Percentiles rank a stretch among this genome's conserved stretches.
These are phyloP conservation scores for Scaptomyza parva DNA, from an alignment of 2,888 invertebrate species.

Conservation along the genomic window DNA sequence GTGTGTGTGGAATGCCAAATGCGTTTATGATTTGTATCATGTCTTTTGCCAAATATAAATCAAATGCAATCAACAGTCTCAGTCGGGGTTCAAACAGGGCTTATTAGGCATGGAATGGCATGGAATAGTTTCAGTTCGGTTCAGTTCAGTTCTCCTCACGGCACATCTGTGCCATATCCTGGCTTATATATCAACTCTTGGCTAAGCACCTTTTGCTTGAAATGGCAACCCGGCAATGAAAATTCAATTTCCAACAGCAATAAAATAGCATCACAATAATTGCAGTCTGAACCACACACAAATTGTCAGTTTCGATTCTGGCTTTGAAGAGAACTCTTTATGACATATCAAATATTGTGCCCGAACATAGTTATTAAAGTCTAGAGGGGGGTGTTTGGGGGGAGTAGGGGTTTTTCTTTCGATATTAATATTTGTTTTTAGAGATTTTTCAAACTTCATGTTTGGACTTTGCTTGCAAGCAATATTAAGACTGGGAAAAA, in stretches of 20 bases:
- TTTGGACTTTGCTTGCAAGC: not conserved
- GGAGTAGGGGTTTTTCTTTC: not conserved
- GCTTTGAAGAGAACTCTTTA: too few species aligned
- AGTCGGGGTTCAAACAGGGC: slow-evolving; percentile 49
- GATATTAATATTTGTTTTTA: not conserved
- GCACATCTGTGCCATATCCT: not conserved
- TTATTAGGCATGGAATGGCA: slow-evolving; percentile 53
- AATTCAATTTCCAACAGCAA: slow-evolving; percentile 68
- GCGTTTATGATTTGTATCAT: slow-evolving; percentile 78
- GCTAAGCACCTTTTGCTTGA: slow-evolving; percentile 37
- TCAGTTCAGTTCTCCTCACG: too few species aligned
- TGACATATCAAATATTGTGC: not conserved
- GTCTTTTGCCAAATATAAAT: slow-evolving; percentile 77
- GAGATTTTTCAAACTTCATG: not conserved
- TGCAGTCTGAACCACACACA: slow-evolving; percentile 16
- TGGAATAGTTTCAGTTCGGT: slow-evolving; percentile 2
- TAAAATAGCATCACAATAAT: slow-evolving; percentile 46
- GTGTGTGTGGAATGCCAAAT: slow-evolving; percentile 61
- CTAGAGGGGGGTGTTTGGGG: not conserved
- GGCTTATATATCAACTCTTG: slow-evolving; percentile 39
- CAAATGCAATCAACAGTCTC: slow-evolving; percentile 76
- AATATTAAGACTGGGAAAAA: too few species aligned
- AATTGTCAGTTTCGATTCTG: not conserved
- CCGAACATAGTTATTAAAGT: not conserved
- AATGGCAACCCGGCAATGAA: slow-evolving; percentile 51